Base-by-base conservation (phyloP, 2,113 vertebrate genomes). In the Microcebus tavaratra region DNA sequence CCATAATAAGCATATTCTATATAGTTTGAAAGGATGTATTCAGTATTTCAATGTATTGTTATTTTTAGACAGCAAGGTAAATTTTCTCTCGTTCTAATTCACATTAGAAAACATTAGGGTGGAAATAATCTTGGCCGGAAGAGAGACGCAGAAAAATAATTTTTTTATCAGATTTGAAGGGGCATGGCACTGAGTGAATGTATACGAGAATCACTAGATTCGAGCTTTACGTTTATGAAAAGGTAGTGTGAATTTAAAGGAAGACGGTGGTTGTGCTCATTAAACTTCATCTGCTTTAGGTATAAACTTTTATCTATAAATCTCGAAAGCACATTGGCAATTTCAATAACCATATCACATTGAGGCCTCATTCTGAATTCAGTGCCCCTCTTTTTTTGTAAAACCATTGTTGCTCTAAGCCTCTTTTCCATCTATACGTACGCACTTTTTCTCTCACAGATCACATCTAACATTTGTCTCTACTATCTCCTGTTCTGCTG, bases 41-140 rank as follows among this genome's bases (percentile, higher is more conserved):
- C 1, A 14, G 2, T 18, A 88, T 82, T 87, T 95, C 39, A 67
- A 34, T n/a, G 14, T 65, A 63, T 36, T 34, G 6, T 72, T 93
- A 79, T 93, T 90, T 86, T 72, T 92, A 86, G 65, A 91, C 73
- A 55, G 29, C 31, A 76, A 23, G 15, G 12, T 95, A 92, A 87
- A 87, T 72, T 88, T 88, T 3, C 42, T 89, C 14, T 61, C 75
- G 6, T 61, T 57, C 75, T 82, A 90, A 53, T 7, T 90, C 27
- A 80, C 15, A 36, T 84, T 92, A 76, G 1, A 80, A 90, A 90
- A 92, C 88, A 6, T 39, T 61, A 76, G 55, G 3, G 17, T 76
- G 27, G 68, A 63, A 90, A 63, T 67, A 70, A 70, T 90, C 20
- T 45, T 88, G 55, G 0, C 23, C 72, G 6, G 13, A 61, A 65